These are phyloP conservation scores for Bos taurus DNA, from an alignment of 2,113 vertebrate species.

Conservation along the genomic window ARS-UCD2.0 NC_037339.1:25619001-25619500, in stretches of 20 bases:
- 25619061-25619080: not conserved
- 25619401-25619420: not conserved
- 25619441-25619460: not conserved
- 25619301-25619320: not conserved
- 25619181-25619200: not conserved
- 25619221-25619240: not conserved
- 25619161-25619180: conserved; percentile 36
- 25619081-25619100: not conserved
- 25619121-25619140: not conserved
- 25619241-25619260: not conserved
- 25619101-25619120: not conserved
- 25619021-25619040: not conserved
- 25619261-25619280: not conserved
- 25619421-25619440: not conserved
- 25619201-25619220: not conserved
- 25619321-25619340: not conserved
- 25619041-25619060: not conserved
- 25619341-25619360: not conserved
- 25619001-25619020: not conserved
- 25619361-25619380: not conserved
- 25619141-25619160: not conserved
- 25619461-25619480: not conserved
- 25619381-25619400: not conserved
- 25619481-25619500: not conserved
- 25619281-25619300: not conserved